Evolutionary conservation across 2,113 vertebrate species (phyloP).

Genomic region (Okapia johnstoni): DNA sequence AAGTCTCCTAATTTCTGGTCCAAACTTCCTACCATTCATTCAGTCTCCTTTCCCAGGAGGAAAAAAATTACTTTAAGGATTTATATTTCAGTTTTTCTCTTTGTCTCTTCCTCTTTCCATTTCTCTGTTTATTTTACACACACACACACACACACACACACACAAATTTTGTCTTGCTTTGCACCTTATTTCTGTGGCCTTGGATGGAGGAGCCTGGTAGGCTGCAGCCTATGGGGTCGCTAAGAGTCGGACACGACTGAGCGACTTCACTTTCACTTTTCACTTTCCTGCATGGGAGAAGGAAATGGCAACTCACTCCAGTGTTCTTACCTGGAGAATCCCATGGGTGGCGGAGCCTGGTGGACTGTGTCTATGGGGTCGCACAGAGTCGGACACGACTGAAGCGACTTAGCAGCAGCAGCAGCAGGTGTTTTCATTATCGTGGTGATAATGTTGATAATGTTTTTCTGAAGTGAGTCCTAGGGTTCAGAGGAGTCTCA

Average conservation of each 20-base stretch:
- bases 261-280: no score
- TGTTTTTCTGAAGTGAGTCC: neutral
- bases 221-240: no score
- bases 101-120: neutral
- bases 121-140: neutral
- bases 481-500: neutral
- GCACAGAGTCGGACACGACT: no score
- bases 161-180: neutral
- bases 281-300: no score
- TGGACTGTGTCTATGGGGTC: no score
- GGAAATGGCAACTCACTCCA: no score
- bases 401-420: no score
- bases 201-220: no score
- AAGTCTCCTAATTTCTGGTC: neutral
- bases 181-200: neutral
- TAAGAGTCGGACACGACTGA: no score
- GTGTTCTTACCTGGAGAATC: no score
- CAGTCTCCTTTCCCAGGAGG: neutral
- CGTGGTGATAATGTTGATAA: neutral
- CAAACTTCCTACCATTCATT: neutral
- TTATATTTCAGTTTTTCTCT: neutral
- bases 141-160: neutral
- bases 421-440: neutral
- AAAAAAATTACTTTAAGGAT: neutral
- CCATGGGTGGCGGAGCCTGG: no score